Percentiles rank a stretch among this genome's conserved stretches.
These are phyloP conservation scores for Mirounga angustirostris DNA, from an alignment of 2,113 vertebrate genomes.

Conservation along the genomic window DNA sequence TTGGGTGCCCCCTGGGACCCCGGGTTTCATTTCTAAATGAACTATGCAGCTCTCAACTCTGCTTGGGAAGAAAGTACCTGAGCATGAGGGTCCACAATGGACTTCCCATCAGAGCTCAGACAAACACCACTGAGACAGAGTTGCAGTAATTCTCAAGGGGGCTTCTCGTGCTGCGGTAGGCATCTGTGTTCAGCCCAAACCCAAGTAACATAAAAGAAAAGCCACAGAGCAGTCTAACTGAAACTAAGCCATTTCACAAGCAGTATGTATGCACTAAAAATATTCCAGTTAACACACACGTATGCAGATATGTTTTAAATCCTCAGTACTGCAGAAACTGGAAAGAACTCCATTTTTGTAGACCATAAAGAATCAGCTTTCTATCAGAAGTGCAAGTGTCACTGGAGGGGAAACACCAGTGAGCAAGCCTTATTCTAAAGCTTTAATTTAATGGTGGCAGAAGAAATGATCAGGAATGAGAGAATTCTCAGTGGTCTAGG, in stretches of 20 bases:
- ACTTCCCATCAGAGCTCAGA: background rate
- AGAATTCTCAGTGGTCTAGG: background rate
- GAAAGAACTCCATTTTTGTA: background rate
- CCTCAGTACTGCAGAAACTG: background rate
- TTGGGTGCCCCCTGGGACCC: background rate
- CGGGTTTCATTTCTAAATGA: background rate
- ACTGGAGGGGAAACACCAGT: background rate
- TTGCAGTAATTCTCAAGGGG: background rate
- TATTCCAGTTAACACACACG: background rate
- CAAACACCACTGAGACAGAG: background rate
- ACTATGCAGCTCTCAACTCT: background rate
- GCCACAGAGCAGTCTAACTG: background rate
- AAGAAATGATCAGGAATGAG: background rate
- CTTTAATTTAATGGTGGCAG: background rate
- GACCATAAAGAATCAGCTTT: background rate
- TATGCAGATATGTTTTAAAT: background rate
- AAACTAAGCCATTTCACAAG: constrained; percentile 1
- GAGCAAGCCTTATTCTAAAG: background rate
- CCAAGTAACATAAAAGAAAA: background rate
- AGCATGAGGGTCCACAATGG: background rate
- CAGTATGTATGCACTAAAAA: background rate
- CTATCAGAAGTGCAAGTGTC: background rate
- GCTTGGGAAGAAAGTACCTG: background rate
- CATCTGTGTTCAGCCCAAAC: background rate
- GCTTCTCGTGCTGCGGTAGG: background rate